These are phyloP conservation scores for Lasiurus cinereus DNA, from an alignment of 2,113 vertebrate species.

Conservation along the genomic window DNA sequence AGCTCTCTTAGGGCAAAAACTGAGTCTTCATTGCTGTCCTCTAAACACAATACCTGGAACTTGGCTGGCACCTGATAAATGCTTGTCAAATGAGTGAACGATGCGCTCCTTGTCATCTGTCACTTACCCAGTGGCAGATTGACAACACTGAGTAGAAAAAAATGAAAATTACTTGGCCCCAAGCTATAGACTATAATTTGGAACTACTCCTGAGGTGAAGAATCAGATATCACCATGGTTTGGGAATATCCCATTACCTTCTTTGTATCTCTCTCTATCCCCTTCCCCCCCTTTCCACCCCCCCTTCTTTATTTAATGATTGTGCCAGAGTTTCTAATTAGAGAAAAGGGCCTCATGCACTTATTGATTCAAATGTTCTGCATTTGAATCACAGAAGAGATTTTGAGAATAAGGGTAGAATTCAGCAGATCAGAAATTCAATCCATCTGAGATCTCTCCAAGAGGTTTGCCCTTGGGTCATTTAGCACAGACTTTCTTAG, in stretches of 20 bases:
- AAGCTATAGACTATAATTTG: slow-evolving; percentile 61
- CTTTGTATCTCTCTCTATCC: not conserved
- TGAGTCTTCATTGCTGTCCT: not conserved
- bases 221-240: slow-evolving; percentile 41
- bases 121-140: not conserved
- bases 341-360: slow-evolving; percentile 62
- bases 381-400: slow-evolving; percentile 60
- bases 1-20: not conserved
- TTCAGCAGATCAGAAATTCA: slow-evolving; percentile 77
- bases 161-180: slow-evolving; percentile 54
- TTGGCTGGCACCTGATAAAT: not conserved
- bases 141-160: slow-evolving; percentile 16
- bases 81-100: not conserved
- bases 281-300: too few relatives aligned
- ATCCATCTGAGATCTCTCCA: slow-evolving; percentile 72
- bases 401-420: slow-evolving; percentile 69
- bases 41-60: not conserved
- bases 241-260: slow-evolving; percentile 73
- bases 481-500: slow-evolving; percentile 64
- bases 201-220: slow-evolving; percentile 61
- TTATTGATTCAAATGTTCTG: slow-evolving; percentile 72
- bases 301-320: slow-evolving; percentile 52
- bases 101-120: not conserved
- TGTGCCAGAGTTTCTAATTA: slow-evolving; percentile 78
- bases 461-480: slow-evolving; percentile 71